Evolutionary conservation across 1,140 invertebrate genomes (phyloP).

Genomic region (Neodiprion fabricii): DNA sequence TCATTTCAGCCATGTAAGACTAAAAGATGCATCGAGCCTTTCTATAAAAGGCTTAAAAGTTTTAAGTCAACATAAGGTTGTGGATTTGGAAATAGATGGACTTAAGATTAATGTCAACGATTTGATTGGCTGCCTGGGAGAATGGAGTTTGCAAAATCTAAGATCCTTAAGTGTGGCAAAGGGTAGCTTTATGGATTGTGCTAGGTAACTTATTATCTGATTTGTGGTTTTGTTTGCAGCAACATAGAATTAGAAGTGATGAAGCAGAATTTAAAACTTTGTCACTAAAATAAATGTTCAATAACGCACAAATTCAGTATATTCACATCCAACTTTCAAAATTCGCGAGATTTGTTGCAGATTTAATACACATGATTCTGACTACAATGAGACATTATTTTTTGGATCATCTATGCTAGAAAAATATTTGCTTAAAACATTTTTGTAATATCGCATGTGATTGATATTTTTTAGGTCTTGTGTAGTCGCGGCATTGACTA

Average conservation of each 20-base stretch:
- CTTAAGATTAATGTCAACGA: conserved; percentile 72
- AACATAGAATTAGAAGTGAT: too few species aligned
- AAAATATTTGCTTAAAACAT: neutral
- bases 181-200: conserved; percentile 69
- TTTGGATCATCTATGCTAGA: neutral
- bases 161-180: conserved; percentile 71
- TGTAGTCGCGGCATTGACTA: conserved; percentile 62
- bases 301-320: too few species aligned
- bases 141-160: conserved; percentile 76
- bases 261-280: too few species aligned
- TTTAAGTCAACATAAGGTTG: conserved; percentile 71
- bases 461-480: conserved; percentile 53
- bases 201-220: conserved; percentile 47
- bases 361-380: too few species aligned
- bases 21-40: conserved; percentile 66
- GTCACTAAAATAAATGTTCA: too few species aligned
- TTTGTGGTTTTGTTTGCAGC: neutral
- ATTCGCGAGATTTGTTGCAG: too few species aligned
- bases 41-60: conserved; percentile 70
- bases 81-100: conserved; percentile 69
- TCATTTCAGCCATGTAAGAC: conserved; percentile 57
- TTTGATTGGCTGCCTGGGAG: conserved; percentile 73
- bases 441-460: neutral
- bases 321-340: too few species aligned
- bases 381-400: neutral